Evolutionary conservation across 2,797 vertebrate genomes (phyloP), one percentile per base, ranked within the genome.

Genomic region (Labeo calbasu): DNA sequence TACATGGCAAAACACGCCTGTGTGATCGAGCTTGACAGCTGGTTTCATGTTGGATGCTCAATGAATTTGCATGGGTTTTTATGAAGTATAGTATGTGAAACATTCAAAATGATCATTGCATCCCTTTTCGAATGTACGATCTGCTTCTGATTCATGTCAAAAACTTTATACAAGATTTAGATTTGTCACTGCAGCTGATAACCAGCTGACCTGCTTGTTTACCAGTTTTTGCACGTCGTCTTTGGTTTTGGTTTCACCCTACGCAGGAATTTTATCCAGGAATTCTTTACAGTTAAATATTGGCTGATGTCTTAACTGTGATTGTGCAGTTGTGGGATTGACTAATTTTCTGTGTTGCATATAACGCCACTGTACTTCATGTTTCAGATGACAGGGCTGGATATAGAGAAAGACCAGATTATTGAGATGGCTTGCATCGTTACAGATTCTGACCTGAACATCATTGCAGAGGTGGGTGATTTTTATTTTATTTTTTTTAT

Each of bases 391-490:
- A 99, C 97, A 0, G 98, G 98, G 82, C 91, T 99, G 88, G 96
- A 99, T 88, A 95, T 99, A 36, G 97, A 98, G 72, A 98, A 96
- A 92, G 98, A 99, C 89, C 92, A 96, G 87, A 99, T 99, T 82
- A 96, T 99, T 86, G 98, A 99, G 90, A 99, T 98, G 97, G 97
- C 98, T 0, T 99, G 97, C 87, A 92, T 99, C 23, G 96, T 99
- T 89, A 99, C 98, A 1, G 98, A 99, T 88, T 94, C 94, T 0
- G 93, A 97, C 76, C 92, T 98, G 86, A 98, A 99, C 90, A 82
- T 98, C 86, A 84, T 99, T 89, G 97, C 96, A 25, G 95, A 98
- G 95, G 98, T 98, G 93, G 91, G 13, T 5, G 55, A 48, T 6
- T 59, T 25, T 17, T 51, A 9, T 72, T 51, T 28, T 9, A 0